A percentile compares a stretch with the other conserved stretches of the same genome.
Conservation (phyloP, 2,888 invertebrate species). For the Alsophila aescularia region DNA sequence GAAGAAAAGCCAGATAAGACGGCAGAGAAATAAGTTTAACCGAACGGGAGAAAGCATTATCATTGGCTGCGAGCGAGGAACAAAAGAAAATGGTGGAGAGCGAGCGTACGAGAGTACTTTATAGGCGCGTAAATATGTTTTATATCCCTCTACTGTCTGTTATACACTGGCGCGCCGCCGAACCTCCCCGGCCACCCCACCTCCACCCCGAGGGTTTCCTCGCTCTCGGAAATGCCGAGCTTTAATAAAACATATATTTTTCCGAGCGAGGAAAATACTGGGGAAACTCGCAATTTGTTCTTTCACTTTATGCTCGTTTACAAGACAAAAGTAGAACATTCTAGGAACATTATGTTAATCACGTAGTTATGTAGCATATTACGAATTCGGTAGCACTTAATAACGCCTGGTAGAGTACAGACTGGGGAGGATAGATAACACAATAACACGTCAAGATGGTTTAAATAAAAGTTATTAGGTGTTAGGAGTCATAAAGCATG, state of each 20-base stretch:
- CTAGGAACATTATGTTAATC: slow-evolving; percentile 83
- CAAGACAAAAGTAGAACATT: slow-evolving; percentile 85
- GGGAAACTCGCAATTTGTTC: slow-evolving; percentile 85
- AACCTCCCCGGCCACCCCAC: slow-evolving; percentile 58
- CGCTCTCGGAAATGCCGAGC: slow-evolving; percentile 85
- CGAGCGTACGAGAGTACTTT: slow-evolving; percentile 84
- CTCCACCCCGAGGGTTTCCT: slow-evolving; percentile 73
- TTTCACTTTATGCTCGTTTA: slow-evolving; percentile 85
- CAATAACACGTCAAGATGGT: slow-evolving; percentile 31
- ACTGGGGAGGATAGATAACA: slow-evolving; percentile 19
- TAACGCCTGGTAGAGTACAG: slow-evolving; percentile 37
- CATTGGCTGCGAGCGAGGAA: slow-evolving; percentile 82
- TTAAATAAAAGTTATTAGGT: slow-evolving; percentile 48
- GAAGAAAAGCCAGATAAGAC: slow-evolving; percentile 81
- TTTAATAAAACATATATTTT: slow-evolving; percentile 85
- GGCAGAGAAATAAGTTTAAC: slow-evolving; percentile 82
- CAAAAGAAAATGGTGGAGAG: slow-evolving; percentile 84
- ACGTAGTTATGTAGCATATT: slow-evolving; percentile 75
- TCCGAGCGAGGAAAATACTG: slow-evolving; percentile 85
- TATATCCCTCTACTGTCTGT: slow-evolving; percentile 85
- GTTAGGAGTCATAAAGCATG: slow-evolving; percentile 59
- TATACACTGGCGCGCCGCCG: slow-evolving; percentile 81
- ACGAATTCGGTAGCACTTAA: slow-evolving; percentile 49
- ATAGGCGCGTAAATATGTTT: slow-evolving; percentile 85
- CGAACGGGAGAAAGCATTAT: slow-evolving; percentile 83